Base-by-base conservation (phyloP, 2,888 invertebrate species). In the Drosophila mercatorum region DNA sequence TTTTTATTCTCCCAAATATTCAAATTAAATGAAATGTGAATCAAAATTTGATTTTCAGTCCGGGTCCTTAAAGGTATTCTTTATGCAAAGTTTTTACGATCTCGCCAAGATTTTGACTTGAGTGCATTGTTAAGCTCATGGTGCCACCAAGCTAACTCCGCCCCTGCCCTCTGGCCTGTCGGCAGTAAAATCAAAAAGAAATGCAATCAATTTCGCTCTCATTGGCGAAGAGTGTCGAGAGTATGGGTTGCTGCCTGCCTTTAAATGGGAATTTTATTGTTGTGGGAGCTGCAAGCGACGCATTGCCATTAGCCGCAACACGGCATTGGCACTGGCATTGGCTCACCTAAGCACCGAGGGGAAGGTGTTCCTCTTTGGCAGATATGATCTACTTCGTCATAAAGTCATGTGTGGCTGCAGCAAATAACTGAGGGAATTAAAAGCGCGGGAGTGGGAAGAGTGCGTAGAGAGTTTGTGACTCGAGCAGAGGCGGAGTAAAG, bases 161-260 rank as follows among this genome's bases (percentile, higher is more conserved):
- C 31, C 6, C 10, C 17, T 14, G 7, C 10, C 4, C 31, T 17
- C 14, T n/a, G 8, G 17, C 43, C 11, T 49, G 28, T 31, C 46
- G 73, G 78, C 80, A 75, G 82, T 91, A 89, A 89, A 89, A 91
- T 91, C 90, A 88, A 83, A 90, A 91, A 88, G 90, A 81, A 85
- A 81, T 83, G 81, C 82, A 91, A 89, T 86, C 89, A 86, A 86
- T 85, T 89, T 89, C 81, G 86, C 83, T 83, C 83, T 91, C 91
- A 88, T 89, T 83, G 52, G 49, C 43, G 17, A 10, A 10, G 17
- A 10, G 43, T 7, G 34, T 10, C 26, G 11, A 3, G 43, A 47
- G 51, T 11, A 31, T 61, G 22, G 22, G 22, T 22, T 2, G 22
- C 22, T 22, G 53, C 43, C 43, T 49, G 66, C 31, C 70, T 6